Conservation (phyloP, 2,888 invertebrate species). For the Microctonus brassicae region DNA sequence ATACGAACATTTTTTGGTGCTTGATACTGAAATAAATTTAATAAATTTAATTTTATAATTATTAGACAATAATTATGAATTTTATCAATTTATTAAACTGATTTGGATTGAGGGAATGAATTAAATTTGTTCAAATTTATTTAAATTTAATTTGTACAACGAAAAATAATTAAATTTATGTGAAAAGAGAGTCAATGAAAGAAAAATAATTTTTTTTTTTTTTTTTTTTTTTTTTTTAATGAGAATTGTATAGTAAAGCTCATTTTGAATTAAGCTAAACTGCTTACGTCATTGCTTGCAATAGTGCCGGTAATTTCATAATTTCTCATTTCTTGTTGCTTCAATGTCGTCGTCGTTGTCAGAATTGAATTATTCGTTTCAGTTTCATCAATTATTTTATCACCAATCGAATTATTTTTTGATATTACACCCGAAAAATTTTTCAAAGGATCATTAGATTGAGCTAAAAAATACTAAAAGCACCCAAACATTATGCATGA, state of each 20-base stretch:
- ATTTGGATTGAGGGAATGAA: no score
- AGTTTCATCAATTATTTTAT: neutral
- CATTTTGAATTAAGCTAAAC: neutral
- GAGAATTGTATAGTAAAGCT: neutral
- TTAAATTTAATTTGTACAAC: no score
- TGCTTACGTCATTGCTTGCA: conserved; percentile 49
- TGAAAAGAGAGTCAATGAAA: no score
- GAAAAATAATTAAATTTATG: no score
- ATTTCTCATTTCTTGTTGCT: conserved; percentile 38
- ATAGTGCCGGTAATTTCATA: conserved; percentile 58
- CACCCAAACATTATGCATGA: no score
- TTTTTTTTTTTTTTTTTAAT: neutral
- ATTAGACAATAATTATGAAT: no score
- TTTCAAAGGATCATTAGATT: neutral
- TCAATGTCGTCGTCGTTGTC: neutral
- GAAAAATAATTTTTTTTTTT: no score
- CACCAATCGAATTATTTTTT: neutral
- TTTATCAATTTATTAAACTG: no score
- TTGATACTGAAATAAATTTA: neutral
- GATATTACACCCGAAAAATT: neutral
- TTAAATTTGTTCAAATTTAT: no score
- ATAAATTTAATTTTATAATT: no score
- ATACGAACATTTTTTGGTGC: conserved; percentile 66
- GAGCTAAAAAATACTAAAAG: neutral
- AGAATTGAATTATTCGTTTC: neutral